phyloP scores from a whole-genome alignment of 2,113 vertebrate genomes.

The Meleagris gallopavo region DNA sequence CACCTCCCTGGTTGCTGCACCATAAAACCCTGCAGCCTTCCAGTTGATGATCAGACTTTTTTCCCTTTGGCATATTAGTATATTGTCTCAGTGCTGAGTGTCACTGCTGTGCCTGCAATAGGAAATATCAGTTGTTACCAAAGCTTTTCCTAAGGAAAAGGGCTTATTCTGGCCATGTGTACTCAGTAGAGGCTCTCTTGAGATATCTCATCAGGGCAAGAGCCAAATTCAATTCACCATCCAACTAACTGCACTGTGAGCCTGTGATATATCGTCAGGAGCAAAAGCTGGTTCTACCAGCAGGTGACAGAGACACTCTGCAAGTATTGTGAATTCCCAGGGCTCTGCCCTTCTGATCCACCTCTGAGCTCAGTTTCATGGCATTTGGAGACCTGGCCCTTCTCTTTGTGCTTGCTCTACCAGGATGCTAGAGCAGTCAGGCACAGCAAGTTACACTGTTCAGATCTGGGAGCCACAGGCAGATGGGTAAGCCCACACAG shows the following conservation, averaged over 20 bases:
- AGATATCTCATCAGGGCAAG: not conserved
- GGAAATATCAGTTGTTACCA: constrained; percentile 7
- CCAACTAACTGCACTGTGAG: constrained; percentile 17
- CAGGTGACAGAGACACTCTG: not conserved
- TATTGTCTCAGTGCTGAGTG: not conserved
- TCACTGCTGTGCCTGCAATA: not conserved
- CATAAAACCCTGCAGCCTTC: not conserved
- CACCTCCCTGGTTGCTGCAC: not conserved
- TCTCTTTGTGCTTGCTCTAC: not conserved
- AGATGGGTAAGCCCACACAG: not conserved
- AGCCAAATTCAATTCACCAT: not conserved
- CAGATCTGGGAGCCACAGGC: accelerated
- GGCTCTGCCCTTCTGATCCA: not conserved
- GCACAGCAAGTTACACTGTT: not conserved
- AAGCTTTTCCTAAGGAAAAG: constrained; percentile 54
- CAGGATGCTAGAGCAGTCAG: not conserved
- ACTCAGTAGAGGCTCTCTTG: not conserved
- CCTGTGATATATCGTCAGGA: not conserved
- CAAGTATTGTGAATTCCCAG: not conserved
- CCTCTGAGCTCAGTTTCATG: not conserved
- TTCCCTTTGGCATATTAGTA: not conserved
- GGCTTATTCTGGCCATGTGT: not conserved
- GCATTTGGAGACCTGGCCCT: not conserved
- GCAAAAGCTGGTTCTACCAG: not conserved
- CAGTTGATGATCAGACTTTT: not conserved